Evolutionary conservation across 2,888 invertebrate species (phyloP).

Genomic region (Agrotis clavis): DNA sequence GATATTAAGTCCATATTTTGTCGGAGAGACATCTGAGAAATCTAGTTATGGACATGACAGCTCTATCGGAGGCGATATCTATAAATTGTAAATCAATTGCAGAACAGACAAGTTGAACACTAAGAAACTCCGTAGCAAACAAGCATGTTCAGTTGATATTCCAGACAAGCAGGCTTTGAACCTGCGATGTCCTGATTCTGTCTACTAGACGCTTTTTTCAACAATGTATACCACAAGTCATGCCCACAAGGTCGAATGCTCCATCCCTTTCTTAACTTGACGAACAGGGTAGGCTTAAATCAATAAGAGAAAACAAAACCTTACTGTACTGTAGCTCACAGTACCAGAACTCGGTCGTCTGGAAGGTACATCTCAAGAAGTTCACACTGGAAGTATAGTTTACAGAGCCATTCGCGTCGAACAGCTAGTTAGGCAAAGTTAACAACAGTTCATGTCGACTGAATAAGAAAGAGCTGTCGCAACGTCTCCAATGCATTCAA

Average conservation of each 20-base stretch:
- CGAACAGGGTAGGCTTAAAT: too few relatives aligned
- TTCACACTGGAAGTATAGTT: conserved; percentile 42
- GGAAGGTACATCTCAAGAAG: conserved; percentile 7
- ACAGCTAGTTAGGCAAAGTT: conserved; percentile 72
- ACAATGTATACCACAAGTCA: too few relatives aligned
- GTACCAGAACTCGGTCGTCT: conserved; percentile 25
- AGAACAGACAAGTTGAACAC: conserved; percentile 7
- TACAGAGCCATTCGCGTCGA: conserved; percentile 50
- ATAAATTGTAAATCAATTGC: conserved; percentile 34
- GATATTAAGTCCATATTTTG: conserved; percentile 22
- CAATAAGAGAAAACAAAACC: too few relatives aligned
- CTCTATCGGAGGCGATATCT: conserved; percentile 22
- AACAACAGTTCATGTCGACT: conserved; percentile 71
- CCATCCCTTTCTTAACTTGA: too few relatives aligned
- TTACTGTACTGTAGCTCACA: conserved; percentile 4
- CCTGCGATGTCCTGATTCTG: too few relatives aligned
- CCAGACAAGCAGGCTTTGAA: neutral
- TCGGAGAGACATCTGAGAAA: conserved; percentile 6
- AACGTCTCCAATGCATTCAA: conserved; percentile 56
- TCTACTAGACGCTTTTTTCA: too few relatives aligned
- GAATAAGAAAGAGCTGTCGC: conserved; percentile 68
- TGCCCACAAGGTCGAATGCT: too few relatives aligned
- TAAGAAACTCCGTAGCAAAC: conserved; percentile 5
- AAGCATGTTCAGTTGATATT: neutral
- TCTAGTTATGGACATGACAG: conserved; percentile 16